Evolutionary conservation across 2,888 invertebrate genomes (phyloP).

Genomic region (Ophion ventricosus): DNA sequence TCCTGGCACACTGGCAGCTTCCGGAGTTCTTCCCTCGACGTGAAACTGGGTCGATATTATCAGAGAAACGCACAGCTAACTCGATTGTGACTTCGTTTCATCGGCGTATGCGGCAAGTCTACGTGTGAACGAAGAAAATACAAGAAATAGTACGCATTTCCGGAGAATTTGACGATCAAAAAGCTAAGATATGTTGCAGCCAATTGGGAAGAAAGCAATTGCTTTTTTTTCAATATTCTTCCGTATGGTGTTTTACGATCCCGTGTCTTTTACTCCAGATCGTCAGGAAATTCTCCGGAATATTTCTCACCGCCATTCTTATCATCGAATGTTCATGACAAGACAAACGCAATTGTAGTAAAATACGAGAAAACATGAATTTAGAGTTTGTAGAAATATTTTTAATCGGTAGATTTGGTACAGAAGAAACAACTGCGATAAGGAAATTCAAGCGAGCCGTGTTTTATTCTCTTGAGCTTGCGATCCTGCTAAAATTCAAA

Average conservation of each 20-base stretch:
- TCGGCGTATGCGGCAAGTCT: slow-evolving; percentile 7
- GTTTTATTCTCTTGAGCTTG: background rate
- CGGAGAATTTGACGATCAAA: background rate
- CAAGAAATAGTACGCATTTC: slow-evolving; percentile 8
- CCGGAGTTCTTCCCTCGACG: slow-evolving; percentile 36
- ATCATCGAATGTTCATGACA: background rate
- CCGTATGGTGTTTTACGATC: background rate
- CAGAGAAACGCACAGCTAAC: slow-evolving; percentile 53
- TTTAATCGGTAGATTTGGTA: background rate
- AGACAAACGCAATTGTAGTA: no score
- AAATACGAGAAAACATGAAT: background rate
- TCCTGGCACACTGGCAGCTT: slow-evolving; percentile 53
- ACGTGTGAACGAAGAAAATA: slow-evolving; percentile 24
- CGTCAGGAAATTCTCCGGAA: background rate
- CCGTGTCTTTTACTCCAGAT: background rate
- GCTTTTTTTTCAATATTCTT: background rate
- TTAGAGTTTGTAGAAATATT: background rate
- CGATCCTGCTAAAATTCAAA: background rate
- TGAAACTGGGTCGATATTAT: slow-evolving; percentile 57
- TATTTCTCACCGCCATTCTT: background rate
- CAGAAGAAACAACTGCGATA: background rate
- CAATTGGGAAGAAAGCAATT: background rate
- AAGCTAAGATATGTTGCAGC: background rate
- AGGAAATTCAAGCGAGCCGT: background rate
- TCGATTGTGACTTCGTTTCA: slow-evolving; percentile 37